phyloP scores from a whole-genome alignment of 2,888 invertebrate genomes.

The Cordilura impudica region DNA sequence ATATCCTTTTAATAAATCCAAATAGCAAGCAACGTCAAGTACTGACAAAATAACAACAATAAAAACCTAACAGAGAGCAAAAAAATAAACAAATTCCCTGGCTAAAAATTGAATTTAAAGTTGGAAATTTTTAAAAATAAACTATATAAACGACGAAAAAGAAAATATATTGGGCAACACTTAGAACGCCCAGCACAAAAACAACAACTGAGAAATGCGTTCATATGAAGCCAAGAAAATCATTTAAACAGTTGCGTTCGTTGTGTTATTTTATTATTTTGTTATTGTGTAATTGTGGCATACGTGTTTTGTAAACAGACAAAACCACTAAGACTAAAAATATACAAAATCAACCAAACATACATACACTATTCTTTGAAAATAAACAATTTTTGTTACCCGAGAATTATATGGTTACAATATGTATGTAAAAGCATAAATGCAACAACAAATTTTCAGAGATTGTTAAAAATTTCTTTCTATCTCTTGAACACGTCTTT shows the following conservation, averaged over 20 bases:
- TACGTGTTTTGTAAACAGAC: conserved; percentile 49
- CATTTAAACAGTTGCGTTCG: conserved; percentile 36
- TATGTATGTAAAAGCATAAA: too few species aligned
- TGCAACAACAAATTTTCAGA: too few species aligned
- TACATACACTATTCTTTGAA: too few species aligned
- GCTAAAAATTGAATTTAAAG: conserved; percentile 35
- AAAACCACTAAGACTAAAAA: conserved; percentile 40
- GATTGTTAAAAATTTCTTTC: too few species aligned
- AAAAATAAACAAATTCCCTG: conserved; percentile 12
- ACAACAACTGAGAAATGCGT: conserved; percentile 48
- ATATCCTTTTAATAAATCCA: background rate
- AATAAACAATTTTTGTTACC: too few species aligned
- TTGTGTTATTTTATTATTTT: conserved; percentile 33
- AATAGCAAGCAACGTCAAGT: background rate
- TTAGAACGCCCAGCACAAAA: conserved; percentile 3
- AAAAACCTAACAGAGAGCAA: background rate
- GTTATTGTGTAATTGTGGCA: conserved; percentile 49
- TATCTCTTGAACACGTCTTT: too few species aligned
- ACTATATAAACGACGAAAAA: conserved; percentile 5
- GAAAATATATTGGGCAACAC: conserved; percentile 8
- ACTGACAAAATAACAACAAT: background rate
- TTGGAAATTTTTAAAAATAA: conserved; percentile 48
- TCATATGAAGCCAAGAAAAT: conserved; percentile 53
- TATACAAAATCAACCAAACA: background rate
- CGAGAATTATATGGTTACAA: too few species aligned